phyloP scores from a whole-genome alignment of 2,797 vertebrate species.

The Nyctalus aviator region DNA sequence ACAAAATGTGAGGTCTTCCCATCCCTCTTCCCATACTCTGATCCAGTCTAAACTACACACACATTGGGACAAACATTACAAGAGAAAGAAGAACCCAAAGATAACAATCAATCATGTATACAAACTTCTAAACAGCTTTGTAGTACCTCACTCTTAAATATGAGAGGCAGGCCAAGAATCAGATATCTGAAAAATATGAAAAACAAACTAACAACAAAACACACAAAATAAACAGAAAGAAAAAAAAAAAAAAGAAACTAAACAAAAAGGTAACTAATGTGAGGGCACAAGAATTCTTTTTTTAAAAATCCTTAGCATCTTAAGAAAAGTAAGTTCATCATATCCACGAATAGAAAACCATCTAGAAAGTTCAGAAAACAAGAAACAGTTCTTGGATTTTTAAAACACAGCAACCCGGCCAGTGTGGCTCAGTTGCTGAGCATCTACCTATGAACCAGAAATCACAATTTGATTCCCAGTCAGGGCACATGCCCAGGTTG shows the following conservation, averaged over 20 bases:
- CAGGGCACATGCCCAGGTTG: too few species aligned
- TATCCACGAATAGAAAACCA: neutral
- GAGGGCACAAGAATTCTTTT: neutral
- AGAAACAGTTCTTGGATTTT: constrained; percentile 1
- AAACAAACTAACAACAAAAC: neutral
- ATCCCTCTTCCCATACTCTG: neutral
- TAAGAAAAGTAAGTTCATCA: constrained; percentile 32
- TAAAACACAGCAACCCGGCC: neutral
- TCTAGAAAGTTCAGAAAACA: constrained; percentile 35
- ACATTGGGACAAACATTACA: neutral
- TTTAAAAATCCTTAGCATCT: neutral
- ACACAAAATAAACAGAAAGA: neutral
- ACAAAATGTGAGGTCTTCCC: neutral
- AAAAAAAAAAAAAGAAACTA: neutral
- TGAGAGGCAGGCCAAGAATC: neutral
- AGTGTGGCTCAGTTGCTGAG: too few species aligned
- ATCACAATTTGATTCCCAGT: too few species aligned
- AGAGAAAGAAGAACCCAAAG: constrained; percentile 35
- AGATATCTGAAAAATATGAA: neutral
- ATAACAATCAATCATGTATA: neutral
- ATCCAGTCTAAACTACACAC: neutral
- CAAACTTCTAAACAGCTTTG: neutral
- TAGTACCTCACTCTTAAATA: neutral
- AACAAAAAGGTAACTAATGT: neutral
- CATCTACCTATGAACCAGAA: too few species aligned